Conservation (phyloP, 92 coral and sea anemone species). For the Epizoanthus scotinus region DNA sequence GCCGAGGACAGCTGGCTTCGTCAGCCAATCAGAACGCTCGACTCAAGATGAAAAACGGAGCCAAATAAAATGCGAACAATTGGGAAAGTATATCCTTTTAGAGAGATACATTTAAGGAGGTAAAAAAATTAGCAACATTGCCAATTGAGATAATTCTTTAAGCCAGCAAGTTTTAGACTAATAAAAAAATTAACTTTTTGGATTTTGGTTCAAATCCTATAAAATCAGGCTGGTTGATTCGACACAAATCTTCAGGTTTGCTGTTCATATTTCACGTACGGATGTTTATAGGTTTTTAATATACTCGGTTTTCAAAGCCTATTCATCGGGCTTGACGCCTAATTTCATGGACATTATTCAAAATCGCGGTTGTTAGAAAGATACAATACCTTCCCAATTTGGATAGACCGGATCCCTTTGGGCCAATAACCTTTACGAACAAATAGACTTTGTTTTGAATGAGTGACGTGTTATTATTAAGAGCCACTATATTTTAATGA, state of each 20-base stretch:
- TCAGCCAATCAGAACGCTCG: constrained; percentile 67
- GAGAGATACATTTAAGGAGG: constrained; percentile 62
- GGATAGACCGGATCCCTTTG: constrained; percentile 54
- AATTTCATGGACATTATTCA: constrained; percentile 29
- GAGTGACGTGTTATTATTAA: constrained; percentile 66
- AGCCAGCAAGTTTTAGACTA: neutral
- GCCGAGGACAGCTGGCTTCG: constrained; percentile 67
- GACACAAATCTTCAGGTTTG: constrained; percentile 19
- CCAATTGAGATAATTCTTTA: constrained; percentile 5
- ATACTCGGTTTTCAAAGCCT: constrained; percentile 38
- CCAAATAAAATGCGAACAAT: constrained; percentile 80
- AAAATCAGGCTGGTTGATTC: neutral
- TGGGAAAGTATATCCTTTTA: constrained; percentile 74
- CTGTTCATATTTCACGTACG: constrained; percentile 39
- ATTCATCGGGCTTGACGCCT: constrained; percentile 37
- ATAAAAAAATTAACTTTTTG: neutral
- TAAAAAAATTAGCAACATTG: constrained; percentile 40
- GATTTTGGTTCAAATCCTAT: neutral
- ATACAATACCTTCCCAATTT: constrained; percentile 55
- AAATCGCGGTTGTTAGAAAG: constrained; percentile 13
- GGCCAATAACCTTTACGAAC: constrained; percentile 82
- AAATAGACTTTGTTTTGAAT: constrained; percentile 74
- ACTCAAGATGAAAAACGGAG: constrained; percentile 52
- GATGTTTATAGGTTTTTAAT: constrained; percentile 44
- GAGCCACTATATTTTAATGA: constrained; percentile 47